Evolutionary conservation across 2,113 vertebrate species (phyloP).

Genomic region (Laticauda colubrina): DNA sequence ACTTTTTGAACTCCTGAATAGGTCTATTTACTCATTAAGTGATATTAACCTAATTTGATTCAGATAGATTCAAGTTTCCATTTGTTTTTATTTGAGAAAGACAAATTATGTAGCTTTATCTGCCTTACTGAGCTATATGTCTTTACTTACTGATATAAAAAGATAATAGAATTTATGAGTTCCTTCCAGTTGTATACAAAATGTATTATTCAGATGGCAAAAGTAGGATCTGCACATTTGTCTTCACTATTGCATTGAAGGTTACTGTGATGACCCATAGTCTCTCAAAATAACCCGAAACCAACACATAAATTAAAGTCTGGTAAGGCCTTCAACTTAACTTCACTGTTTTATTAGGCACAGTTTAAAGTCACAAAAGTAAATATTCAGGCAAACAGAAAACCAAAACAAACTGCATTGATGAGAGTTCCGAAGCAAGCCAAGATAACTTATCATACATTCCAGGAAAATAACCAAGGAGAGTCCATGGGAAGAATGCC

Average conservation of each 20-base stretch:
- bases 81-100: not conserved
- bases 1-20: not conserved
- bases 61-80: not conserved
- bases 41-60: not conserved
- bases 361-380: too few relatives aligned
- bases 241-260: not conserved
- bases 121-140: not conserved
- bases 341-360: too few relatives aligned
- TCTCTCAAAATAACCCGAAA: too few relatives aligned
- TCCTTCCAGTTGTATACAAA: not conserved
- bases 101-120: not conserved
- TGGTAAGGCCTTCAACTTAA: too few relatives aligned
- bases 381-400: too few relatives aligned
- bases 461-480: too few relatives aligned
- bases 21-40: not conserved
- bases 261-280: too few relatives aligned
- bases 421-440: too few relatives aligned
- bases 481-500: too few relatives aligned
- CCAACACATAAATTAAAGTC: too few relatives aligned
- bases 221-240: not conserved
- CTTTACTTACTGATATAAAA: not conserved
- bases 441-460: too few relatives aligned
- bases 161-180: not conserved
- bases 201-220: not conserved
- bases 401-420: too few relatives aligned